Conservation (phyloP, 2,113 vertebrate species). For the Pavo muticus region DNA sequence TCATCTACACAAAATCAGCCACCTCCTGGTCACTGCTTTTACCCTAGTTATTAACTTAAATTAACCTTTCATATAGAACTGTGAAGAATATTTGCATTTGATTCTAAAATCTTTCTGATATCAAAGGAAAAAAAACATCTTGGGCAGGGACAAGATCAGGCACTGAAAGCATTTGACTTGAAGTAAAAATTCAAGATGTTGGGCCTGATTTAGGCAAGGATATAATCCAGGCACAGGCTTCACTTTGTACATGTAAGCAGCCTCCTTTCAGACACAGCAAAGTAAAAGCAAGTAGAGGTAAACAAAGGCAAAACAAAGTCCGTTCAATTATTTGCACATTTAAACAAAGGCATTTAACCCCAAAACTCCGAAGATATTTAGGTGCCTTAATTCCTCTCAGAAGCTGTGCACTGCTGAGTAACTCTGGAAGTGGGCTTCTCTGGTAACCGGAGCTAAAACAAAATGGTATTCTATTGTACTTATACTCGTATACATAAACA, state of each 20-base stretch:
- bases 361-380: not conserved
- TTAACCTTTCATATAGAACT: not conserved
- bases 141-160: not conserved
- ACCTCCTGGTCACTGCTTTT: accelerated
- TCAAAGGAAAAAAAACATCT: not conserved
- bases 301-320: not conserved
- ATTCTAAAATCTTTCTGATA: not conserved
- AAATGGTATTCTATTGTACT: not conserved
- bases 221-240: not conserved
- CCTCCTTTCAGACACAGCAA: not conserved
- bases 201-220: not conserved
- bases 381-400: not conserved
- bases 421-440: not conserved
- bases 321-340: not conserved
- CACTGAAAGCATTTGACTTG: not conserved
- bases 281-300: not conserved
- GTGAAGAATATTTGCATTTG: not conserved
- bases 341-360: not conserved
- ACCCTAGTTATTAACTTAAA: not conserved
- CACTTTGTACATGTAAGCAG: not conserved
- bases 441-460: not conserved
- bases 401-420: not conserved
- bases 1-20: not conserved
- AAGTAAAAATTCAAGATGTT: not conserved
- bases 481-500: not conserved